phyloP scores from a whole-genome alignment of 2,113 vertebrate genomes.

The Carollia perspicillata region DNA sequence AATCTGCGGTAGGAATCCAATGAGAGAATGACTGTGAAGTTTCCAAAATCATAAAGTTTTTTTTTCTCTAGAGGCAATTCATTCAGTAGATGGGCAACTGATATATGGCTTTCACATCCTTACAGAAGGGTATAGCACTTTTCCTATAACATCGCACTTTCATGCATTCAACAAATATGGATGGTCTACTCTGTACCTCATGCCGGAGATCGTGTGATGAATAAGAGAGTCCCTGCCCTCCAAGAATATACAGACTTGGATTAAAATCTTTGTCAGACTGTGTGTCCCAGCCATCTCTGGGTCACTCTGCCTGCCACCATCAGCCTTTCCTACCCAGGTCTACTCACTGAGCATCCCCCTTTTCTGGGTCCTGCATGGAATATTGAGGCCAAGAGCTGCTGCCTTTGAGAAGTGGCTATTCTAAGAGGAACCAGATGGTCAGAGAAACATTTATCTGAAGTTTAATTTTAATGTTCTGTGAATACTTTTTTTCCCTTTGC shows the following conservation, averaged over 20 bases:
- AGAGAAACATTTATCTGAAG: conserved; percentile 51
- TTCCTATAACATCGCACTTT: not conserved
- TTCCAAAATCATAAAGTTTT: not conserved
- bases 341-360: not conserved
- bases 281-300: not conserved
- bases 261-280: not conserved
- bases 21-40: not conserved
- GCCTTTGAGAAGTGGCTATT: not conserved
- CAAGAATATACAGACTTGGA: not conserved
- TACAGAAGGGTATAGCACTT: not conserved
- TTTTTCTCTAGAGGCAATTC: not conserved
- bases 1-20: not conserved
- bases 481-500: conserved; percentile 31
- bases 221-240: not conserved
- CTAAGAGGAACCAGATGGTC: conserved; percentile 41
- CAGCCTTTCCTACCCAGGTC: not conserved
- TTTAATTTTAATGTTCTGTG: conserved; percentile 62
- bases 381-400: not conserved
- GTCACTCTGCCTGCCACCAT: not conserved
- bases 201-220: not conserved
- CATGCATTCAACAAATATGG: not conserved
- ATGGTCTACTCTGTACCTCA: not conserved
- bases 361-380: not conserved
- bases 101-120: not conserved
- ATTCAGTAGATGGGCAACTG: not conserved